These are phyloP conservation scores for Agrochola lota DNA, from an alignment of 2,888 invertebrate species.

Conservation along the genomic window DNA sequence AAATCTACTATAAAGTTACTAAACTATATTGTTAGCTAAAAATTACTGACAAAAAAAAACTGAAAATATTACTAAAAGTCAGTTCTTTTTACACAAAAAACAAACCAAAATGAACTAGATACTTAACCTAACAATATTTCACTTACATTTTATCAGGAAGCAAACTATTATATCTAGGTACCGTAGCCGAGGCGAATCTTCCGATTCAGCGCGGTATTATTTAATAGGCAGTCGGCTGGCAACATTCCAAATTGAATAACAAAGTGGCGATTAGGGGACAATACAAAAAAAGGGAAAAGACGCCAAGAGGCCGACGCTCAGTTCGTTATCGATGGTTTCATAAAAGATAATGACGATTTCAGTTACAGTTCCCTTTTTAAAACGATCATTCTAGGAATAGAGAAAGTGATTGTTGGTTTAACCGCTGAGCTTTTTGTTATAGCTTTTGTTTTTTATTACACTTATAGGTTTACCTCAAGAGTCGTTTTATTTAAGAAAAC, in stretches of 20 bases:
- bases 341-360: conserved; percentile 62
- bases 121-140: conserved; percentile 35
- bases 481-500: background rate
- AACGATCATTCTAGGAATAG: conserved; percentile 45
- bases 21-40: background rate
- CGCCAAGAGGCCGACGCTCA: conserved; percentile 61
- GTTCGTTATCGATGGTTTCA: conserved; percentile 68
- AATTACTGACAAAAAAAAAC: background rate
- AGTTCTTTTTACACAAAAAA: background rate
- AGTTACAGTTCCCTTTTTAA: conserved; percentile 56
- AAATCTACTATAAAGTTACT: background rate
- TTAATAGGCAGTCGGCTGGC: conserved; percentile 79
- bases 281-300: conserved; percentile 74
- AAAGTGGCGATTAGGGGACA: conserved; percentile 82
- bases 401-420: conserved; percentile 44
- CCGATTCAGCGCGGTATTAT: conserved; percentile 72
- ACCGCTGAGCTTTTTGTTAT: background rate
- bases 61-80: background rate
- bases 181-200: conserved; percentile 44
- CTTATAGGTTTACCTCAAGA: background rate
- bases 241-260: conserved; percentile 84
- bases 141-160: conserved; percentile 39
- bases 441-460: background rate
- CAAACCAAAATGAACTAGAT: background rate
- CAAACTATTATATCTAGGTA: conserved; percentile 51